Percentiles rank a stretch among this genome's conserved stretches.
phyloP scores from a whole-genome alignment of 2,888 invertebrate species.

The Lithophane leautieri region DNA sequence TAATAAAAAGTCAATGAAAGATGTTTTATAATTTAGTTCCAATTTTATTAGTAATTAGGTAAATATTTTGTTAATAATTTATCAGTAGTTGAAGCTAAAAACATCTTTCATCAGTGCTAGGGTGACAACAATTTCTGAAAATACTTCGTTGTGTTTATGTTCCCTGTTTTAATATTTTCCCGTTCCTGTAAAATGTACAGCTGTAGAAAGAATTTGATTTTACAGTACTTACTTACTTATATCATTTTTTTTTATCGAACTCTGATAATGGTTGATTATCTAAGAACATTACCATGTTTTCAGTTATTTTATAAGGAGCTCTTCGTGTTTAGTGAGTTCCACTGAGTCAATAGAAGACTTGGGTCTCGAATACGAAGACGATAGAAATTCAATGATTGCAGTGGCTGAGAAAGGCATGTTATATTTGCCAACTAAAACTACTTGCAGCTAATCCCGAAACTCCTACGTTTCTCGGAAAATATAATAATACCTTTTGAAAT shows the following conservation, averaged over 20 bases:
- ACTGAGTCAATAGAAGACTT: conserved; percentile 81
- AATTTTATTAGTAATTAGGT: conserved; percentile 33
- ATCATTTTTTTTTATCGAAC: not conserved
- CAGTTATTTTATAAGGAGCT: conserved; percentile 37
- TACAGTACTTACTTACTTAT: too few relatives aligned
- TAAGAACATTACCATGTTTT: conserved; percentile 7
- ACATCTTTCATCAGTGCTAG: conserved; percentile 5
- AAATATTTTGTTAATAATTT: not conserved
- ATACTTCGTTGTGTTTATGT: not conserved
- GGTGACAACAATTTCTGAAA: conserved; percentile 36
- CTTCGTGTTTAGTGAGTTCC: conserved; percentile 47
- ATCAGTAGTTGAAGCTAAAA: too few relatives aligned
- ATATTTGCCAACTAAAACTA: not conserved
- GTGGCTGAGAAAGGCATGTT: conserved; percentile 75
- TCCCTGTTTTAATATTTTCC: not conserved
- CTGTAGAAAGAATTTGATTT: not conserved
- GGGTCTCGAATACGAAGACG: conserved; percentile 81
- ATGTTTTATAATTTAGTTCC: conserved; percentile 1
- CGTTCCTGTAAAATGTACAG: not conserved
- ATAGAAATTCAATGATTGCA: conserved; percentile 85
- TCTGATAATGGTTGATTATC: not conserved
- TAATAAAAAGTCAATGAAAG: not conserved
- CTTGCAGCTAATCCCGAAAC: not conserved
- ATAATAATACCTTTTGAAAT: not conserved
- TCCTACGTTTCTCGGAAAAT: not conserved